A percentile compares a stretch with the other conserved stretches of the same genome.
These are phyloP conservation scores for Luehdorfia chinensis DNA, from an alignment of 1,140 invertebrate genomes.

Conservation along the genomic window DNA sequence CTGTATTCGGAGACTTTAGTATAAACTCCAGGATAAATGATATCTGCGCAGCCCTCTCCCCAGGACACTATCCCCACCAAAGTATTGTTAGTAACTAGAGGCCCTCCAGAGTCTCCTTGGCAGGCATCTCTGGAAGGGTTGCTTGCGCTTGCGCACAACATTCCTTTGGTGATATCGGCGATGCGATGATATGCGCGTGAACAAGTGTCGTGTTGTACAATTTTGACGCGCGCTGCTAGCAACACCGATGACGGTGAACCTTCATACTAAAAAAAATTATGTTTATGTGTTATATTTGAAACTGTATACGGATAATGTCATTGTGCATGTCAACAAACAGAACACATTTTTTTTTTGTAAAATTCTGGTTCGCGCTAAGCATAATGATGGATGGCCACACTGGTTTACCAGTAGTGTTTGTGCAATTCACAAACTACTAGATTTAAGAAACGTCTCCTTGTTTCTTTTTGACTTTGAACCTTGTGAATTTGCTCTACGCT, in stretches of 20 bases:
- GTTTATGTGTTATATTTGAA: too few relatives aligned
- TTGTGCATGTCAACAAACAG: too few relatives aligned
- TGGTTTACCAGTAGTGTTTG: too few relatives aligned
- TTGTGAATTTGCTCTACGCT: too few relatives aligned
- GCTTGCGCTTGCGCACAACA: constrained; percentile 58
- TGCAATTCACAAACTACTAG: too few relatives aligned
- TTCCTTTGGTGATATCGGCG: constrained; percentile 42
- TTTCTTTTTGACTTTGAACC: too few relatives aligned
- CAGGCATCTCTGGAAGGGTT: constrained; percentile 77
- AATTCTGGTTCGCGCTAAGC: too few relatives aligned
- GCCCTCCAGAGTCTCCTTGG: constrained; percentile 83
- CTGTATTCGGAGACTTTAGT: constrained; percentile 80
- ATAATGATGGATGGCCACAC: too few relatives aligned
- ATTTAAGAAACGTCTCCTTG: too few relatives aligned
- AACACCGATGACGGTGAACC: constrained; percentile 40
- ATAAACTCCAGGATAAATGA: constrained; percentile 87
- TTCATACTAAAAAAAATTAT: constrained; percentile 39
- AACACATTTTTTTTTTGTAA: too few relatives aligned
- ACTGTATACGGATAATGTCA: too few relatives aligned
- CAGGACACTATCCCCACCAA: constrained; percentile 84
- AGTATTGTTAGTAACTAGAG: constrained; percentile 71
- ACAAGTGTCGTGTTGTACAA: constrained; percentile 44
- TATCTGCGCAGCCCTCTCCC: constrained; percentile 83
- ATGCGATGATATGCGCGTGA: constrained; percentile 46
- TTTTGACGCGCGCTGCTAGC: constrained; percentile 47